Percentiles rank a stretch among this genome's conserved stretches.
Conservation (phyloP, 2,797 vertebrate species). For the Gadopsis bispinosus region DNA sequence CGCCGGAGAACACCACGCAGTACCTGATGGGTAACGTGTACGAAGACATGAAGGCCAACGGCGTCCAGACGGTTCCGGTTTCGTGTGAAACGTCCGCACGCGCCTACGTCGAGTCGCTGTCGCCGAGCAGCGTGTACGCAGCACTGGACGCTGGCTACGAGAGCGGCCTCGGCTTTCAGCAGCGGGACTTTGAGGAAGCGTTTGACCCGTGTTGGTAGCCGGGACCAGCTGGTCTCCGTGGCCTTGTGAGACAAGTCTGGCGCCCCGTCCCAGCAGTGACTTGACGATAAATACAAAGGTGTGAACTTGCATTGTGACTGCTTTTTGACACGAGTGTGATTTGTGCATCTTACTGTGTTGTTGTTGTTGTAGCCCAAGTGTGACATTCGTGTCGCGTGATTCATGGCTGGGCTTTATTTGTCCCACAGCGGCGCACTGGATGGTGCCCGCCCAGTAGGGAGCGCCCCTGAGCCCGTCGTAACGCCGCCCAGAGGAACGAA, state of each 20-base stretch:
- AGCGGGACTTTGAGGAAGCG: slow-evolving; percentile 79
- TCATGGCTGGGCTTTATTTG: slow-evolving; percentile 87
- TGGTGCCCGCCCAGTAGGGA: slow-evolving; percentile 73
- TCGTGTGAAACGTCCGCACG: background rate
- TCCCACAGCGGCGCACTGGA: slow-evolving; percentile 84
- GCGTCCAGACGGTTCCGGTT: accelerated
- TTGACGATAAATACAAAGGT: slow-evolving; percentile 56
- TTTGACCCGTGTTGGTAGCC: slow-evolving; percentile 46
- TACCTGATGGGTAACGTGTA: slow-evolving; percentile 83
- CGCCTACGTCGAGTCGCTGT: slow-evolving; percentile 20
- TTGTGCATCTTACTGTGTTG: background rate
- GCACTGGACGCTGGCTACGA: slow-evolving; percentile 61
- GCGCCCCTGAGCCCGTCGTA: slow-evolving; percentile 69
- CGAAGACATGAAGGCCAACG: slow-evolving; percentile 52
- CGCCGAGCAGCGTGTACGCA: background rate
- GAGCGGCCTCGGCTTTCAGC: slow-evolving; percentile 74
- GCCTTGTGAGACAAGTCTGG: slow-evolving; percentile 9
- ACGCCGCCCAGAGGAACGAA: slow-evolving; percentile 65
- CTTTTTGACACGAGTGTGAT: background rate
- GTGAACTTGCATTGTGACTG: slow-evolving; percentile 60
- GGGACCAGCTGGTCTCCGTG: slow-evolving; percentile 46
- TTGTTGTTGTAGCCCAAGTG: slow-evolving; percentile 25
- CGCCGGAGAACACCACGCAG: slow-evolving; percentile 86
- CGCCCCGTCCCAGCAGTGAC: slow-evolving; percentile 18
- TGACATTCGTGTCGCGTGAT: slow-evolving; percentile 54